Evolutionary conservation across 2,888 invertebrate species (phyloP), one percentile per base, ranked within the genome.

Genomic region (Sabatieria punctata): DNA sequence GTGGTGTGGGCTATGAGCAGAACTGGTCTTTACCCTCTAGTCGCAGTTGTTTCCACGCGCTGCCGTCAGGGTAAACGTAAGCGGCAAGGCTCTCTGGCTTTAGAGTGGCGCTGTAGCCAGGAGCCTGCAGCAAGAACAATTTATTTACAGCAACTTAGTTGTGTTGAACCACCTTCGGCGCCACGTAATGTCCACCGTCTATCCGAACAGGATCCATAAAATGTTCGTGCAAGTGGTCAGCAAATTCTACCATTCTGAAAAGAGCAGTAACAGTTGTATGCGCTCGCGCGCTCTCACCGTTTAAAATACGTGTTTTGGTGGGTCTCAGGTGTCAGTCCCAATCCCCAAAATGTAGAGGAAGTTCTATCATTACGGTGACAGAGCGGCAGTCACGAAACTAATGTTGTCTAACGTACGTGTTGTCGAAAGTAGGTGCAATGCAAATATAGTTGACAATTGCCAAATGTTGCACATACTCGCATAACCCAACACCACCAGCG

Each of bases 401-500:
- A 2, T 19, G 19, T 30, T 15, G 41, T 48, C n/a, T 21, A 25
- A 44, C 41, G 44, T 52, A 68, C 69, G 68, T 74, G 37, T 76
- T 77, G 43, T 80, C 74, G 63, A 74, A 77, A 6, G 77, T 76
- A 8, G 75, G 78, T 11, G 82, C 79, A 22, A 85, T 66, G 44
- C 77, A 56, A 2, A 81, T 74, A 68, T 75, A 86, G 68, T 88
- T 85, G 80, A 85, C 86, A 70, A 79, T 78, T 67, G 85, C 82
- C 39, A 88, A 71, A 68, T 89, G 88, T 58, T 86, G 86, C 1
- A 88, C 85, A 78, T 86, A 81, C 71, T 88, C 88, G 61, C 88
- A 88, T 2, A 89, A 74, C 2, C 86, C 88, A 11, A 88, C 80
- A 6, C 88, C 89, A n/a, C 88, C 89, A 49, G 85, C 86, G 70